phyloP scores from a whole-genome alignment of 1,140 invertebrate species.

The Rhizoglyphus robini region DNA sequence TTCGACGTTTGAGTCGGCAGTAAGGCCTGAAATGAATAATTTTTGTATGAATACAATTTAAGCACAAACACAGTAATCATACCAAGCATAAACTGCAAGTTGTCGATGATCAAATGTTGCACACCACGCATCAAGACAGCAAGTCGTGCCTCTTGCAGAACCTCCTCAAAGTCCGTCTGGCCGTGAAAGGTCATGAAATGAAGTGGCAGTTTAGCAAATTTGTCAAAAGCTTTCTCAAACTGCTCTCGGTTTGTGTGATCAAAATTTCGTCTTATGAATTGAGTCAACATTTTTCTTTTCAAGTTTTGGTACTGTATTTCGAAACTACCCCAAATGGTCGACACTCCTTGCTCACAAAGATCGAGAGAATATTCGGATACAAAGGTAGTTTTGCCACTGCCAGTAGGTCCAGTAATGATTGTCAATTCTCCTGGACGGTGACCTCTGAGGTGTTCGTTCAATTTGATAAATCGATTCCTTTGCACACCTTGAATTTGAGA shows the following conservation, averaged over 20 bases:
- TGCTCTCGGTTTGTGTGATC: constrained; percentile 58
- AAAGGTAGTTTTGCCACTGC: constrained; percentile 96
- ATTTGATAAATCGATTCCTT: constrained; percentile 73
- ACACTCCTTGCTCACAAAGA: constrained; percentile 82
- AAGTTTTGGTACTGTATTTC: constrained; percentile 81
- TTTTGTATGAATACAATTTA: neutral
- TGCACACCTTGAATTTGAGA: constrained; percentile 47
- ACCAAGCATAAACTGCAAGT: constrained; percentile 97
- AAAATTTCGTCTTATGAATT: constrained; percentile 50
- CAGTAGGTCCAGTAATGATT: constrained; percentile 84
- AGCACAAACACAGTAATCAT: neutral
- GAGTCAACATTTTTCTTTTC: constrained; percentile 76
- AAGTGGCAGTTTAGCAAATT: constrained; percentile 71
- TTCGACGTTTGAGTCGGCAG: constrained; percentile 43
- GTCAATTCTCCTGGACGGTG: constrained; percentile 92
- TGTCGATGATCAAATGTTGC: constrained; percentile 90
- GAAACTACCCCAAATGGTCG: constrained; percentile 93
- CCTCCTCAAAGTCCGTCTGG: constrained; percentile 67
- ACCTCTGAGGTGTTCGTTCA: constrained; percentile 79
- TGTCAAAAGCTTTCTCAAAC: constrained; percentile 61
- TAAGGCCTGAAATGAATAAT: neutral
- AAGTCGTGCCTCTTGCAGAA: constrained; percentile 84
- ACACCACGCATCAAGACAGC: constrained; percentile 85
- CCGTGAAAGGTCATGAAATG: constrained; percentile 94
- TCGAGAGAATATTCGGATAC: constrained; percentile 97